Evolutionary conservation across 2,888 invertebrate genomes (phyloP).

Genomic region (Drosophila lutescens): DNA sequence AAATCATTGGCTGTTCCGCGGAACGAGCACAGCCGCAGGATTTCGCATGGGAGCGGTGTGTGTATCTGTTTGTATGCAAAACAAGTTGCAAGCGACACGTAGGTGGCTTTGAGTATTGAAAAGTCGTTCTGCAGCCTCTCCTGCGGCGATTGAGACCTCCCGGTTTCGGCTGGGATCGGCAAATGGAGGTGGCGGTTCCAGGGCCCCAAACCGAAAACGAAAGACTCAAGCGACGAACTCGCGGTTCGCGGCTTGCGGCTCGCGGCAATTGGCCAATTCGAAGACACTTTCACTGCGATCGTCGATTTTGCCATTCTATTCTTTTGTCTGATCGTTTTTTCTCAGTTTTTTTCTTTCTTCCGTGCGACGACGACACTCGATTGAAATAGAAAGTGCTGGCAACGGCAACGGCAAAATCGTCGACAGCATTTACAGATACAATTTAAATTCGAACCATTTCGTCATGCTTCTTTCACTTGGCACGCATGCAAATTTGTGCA

Average conservation of each 20-base stretch:
- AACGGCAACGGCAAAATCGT: neutral
- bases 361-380: conserved; percentile 7
- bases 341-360: conserved; percentile 60
- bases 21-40: conserved; percentile 32
- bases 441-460: conserved; percentile 43
- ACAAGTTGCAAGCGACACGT: conserved; percentile 59
- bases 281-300: conserved; percentile 63
- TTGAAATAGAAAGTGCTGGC: conserved; percentile 68
- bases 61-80: conserved; percentile 50
- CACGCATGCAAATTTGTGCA: conserved; percentile 50
- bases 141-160: conserved; percentile 57
- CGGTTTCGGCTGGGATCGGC: conserved; percentile 40
- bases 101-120: conserved; percentile 58
- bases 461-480: conserved; percentile 57
- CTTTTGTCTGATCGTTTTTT: conserved; percentile 58
- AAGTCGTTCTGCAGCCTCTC: conserved; percentile 63
- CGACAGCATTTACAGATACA: conserved; percentile 31
- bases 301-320: conserved; percentile 62
- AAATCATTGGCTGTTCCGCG: conserved; percentile 35
- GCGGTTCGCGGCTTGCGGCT: neutral
- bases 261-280: conserved; percentile 26
- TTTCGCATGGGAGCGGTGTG: conserved; percentile 21
- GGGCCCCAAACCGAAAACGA: conserved; percentile 36
- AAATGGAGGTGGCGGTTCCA: conserved; percentile 25
- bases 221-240: conserved; percentile 66